Conservation (phyloP, 2,797 vertebrate species). For the Mormyrus proboscirostris region DNA sequence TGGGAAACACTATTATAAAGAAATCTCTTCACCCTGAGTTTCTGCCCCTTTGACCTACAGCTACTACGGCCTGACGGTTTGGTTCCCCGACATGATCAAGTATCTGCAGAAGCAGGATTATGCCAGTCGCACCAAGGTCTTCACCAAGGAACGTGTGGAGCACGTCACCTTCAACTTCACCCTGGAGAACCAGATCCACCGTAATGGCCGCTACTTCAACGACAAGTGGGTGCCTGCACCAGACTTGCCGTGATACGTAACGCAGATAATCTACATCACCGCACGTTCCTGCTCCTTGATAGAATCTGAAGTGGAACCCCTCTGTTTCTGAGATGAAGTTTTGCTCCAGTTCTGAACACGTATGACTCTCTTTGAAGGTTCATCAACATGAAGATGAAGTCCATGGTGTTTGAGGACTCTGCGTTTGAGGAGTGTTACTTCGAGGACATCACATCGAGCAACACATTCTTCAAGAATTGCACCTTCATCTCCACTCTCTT, state of each 20-base stretch:
- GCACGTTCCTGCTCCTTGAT: background rate
- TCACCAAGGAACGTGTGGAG: slow-evolving; percentile 78
- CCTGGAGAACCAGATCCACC: slow-evolving; percentile 92
- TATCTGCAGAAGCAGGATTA: slow-evolving; percentile 90
- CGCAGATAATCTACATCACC: background rate
- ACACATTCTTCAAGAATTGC: slow-evolving; percentile 98
- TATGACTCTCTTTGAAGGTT: slow-evolving; percentile 61
- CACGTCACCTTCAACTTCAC: slow-evolving; percentile 97
- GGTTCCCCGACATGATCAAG: slow-evolving; percentile 98
- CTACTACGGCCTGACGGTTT: slow-evolving; percentile 93
- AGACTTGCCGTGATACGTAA: background rate
- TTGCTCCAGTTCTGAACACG: background rate
- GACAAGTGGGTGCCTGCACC: slow-evolving; percentile 74
- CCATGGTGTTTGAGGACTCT: slow-evolving; percentile 89
- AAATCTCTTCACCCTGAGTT: background rate
- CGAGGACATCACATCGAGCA: slow-evolving; percentile 91
- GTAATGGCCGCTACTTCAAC: slow-evolving; percentile 86
- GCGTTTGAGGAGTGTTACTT: slow-evolving; percentile 94
- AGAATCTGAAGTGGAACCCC: background rate
- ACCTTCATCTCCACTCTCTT: slow-evolving; percentile 90
- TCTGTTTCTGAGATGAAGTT: background rate
- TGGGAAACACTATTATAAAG: background rate
- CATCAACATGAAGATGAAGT: slow-evolving; percentile 86
- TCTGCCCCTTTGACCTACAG: slow-evolving; percentile 46
- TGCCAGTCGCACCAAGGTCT: slow-evolving; percentile 79